Conservation (phyloP, 1,140 invertebrate species). For the Dreissena rostriformis region DNA sequence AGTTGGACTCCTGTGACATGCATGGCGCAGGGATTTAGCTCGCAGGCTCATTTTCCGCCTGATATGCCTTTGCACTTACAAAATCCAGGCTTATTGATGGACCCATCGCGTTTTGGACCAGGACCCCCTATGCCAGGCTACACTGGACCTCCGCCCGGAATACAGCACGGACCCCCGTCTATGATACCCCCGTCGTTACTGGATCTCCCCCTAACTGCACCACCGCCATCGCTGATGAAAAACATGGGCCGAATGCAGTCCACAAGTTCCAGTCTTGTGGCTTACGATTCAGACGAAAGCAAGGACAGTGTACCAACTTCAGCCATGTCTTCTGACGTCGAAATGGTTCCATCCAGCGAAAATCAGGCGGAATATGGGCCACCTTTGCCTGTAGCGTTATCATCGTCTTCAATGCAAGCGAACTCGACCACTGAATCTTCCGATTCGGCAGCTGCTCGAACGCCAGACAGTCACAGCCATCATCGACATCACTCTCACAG, state of each 20-base stretch:
- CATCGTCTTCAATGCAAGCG: too few species aligned
- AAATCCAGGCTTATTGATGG: background rate
- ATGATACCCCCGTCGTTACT: constrained; percentile 19
- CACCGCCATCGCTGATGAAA: background rate
- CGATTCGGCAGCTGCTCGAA: too few species aligned
- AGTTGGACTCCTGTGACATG: background rate
- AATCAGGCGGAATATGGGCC: too few species aligned
- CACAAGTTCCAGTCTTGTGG: background rate
- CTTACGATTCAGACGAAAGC: background rate
- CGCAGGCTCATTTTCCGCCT: background rate
- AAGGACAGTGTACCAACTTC: background rate
- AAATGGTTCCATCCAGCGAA: too few species aligned
- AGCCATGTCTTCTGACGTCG: background rate
- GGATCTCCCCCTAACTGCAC: constrained; percentile 8
- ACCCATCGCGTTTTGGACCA: background rate
- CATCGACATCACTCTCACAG: too few species aligned
- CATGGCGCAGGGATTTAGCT: background rate
- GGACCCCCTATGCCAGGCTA: background rate
- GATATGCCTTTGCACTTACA: background rate
- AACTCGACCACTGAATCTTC: too few species aligned
- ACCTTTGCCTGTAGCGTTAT: too few species aligned
- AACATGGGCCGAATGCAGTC: background rate
- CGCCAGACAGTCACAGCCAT: too few species aligned
- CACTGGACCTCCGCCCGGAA: background rate
- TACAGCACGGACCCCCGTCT: constrained; percentile 1